Percentiles rank a stretch among this genome's conserved stretches.
Conservation (phyloP, 2,113 vertebrate genomes). For the Tychaedon coryphoeus region DNA sequence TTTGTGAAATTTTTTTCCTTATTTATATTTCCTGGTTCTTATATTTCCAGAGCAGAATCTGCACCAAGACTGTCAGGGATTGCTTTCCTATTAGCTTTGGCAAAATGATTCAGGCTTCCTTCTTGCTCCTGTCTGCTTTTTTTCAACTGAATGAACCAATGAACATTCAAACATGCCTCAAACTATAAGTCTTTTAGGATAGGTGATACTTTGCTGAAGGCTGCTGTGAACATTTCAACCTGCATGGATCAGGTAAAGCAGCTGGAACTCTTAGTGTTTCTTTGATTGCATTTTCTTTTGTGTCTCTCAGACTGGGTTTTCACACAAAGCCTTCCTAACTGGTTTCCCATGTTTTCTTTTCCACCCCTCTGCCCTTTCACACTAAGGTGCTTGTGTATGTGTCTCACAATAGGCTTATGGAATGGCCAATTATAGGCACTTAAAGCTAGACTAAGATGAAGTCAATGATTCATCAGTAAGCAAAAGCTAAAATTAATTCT, state of each 20-base stretch:
- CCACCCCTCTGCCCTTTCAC: neutral
- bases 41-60: neutral
- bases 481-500: slow-evolving; percentile 27
- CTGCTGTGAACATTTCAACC: neutral
- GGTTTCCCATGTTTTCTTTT: neutral
- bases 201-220: neutral
- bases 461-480: neutral
- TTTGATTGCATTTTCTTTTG: neutral
- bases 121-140: neutral
- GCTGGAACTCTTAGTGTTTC: neutral
- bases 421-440: neutral
- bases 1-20: neutral
- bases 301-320: neutral
- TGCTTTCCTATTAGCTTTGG: neutral
- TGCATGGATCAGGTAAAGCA: neutral
- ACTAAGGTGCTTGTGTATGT: neutral
- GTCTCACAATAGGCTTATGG: neutral
- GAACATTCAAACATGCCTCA: neutral
- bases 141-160: neutral
- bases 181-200: neutral
- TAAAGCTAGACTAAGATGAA: neutral
- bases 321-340: neutral
- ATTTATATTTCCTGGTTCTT: neutral
- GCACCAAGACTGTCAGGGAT: neutral
- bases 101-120: neutral